Conservation (phyloP, 2,888 invertebrate genomes). For the Mongoloraphidia duomilia region DNA sequence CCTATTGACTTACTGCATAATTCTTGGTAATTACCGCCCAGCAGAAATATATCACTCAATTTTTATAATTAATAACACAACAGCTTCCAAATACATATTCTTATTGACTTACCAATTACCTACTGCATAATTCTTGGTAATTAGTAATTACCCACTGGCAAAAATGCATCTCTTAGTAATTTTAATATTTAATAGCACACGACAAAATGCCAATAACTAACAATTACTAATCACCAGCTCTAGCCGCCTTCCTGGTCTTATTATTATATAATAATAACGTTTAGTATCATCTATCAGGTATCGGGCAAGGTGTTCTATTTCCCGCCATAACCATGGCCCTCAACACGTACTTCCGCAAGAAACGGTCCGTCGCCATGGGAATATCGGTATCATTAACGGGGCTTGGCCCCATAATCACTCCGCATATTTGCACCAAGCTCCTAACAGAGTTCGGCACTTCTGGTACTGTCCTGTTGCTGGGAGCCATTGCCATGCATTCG, state of each 20-base stretch:
- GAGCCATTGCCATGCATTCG: constrained; percentile 32
- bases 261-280: too few relatives aligned
- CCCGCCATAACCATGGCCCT: constrained; percentile 32
- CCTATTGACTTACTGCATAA: constrained; percentile 27
- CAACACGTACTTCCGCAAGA: constrained; percentile 34
- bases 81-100: too few relatives aligned
- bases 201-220: too few relatives aligned
- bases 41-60: too few relatives aligned
- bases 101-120: too few relatives aligned
- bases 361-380: constrained; percentile 33
- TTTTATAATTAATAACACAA: too few relatives aligned
- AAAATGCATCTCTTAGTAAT: too few relatives aligned
- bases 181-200: too few relatives aligned
- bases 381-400: constrained; percentile 32
- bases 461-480: constrained; percentile 33
- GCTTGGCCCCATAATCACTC: constrained; percentile 33
- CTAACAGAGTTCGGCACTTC: constrained; percentile 26
- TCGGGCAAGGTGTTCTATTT: constrained; percentile 31
- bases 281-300: constrained; percentile 27
- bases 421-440: constrained; percentile 29
- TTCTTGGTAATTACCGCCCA: constrained; percentile 17
- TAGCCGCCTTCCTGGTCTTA: too few relatives aligned
- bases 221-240: too few relatives aligned
- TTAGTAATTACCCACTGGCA: too few relatives aligned
- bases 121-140: too few relatives aligned